Percentiles rank a stretch among this genome's conserved stretches.
phyloP scores from a whole-genome alignment of 2,888 invertebrate species.

The Salpingus planirostris region DNA sequence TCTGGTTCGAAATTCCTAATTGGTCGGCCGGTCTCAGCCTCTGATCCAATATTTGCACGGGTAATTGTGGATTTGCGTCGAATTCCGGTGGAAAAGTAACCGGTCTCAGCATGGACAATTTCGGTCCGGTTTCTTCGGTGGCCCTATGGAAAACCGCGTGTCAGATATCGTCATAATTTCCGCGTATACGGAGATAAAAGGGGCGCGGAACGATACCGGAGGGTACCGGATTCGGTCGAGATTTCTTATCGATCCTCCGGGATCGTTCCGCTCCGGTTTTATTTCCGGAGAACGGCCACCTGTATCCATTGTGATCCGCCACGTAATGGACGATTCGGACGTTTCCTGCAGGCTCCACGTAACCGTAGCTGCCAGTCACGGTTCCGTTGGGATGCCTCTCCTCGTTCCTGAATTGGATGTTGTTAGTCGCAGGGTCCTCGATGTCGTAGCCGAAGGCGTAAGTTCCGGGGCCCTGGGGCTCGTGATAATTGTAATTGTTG shows the following conservation, averaged over 20 bases:
- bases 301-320: constrained; percentile 59
- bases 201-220: too few relatives aligned
- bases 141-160: too few relatives aligned
- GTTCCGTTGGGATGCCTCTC: constrained; percentile 62
- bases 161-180: too few relatives aligned
- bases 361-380: constrained; percentile 64
- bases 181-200: too few relatives aligned
- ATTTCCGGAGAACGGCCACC: constrained; percentile 47
- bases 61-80: not conserved
- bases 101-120: constrained; percentile 9
- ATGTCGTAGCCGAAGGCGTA: constrained; percentile 68
- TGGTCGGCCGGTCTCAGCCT: constrained; percentile 2
- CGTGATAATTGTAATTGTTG: constrained; percentile 36
- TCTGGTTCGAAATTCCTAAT: not conserved
- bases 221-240: not conserved
- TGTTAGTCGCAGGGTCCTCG: constrained; percentile 53
- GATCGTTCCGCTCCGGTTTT: too few relatives aligned
- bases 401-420: constrained; percentile 63
- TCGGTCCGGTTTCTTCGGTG: constrained; percentile 4
- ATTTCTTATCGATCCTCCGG: not conserved
- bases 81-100: not conserved
- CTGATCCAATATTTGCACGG: not conserved
- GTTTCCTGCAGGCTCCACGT: constrained; percentile 54
- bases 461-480: constrained; percentile 50
- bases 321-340: constrained; percentile 53